phyloP scores from a whole-genome alignment of 2,888 invertebrate genomes.

The Netelia inedita region DNA sequence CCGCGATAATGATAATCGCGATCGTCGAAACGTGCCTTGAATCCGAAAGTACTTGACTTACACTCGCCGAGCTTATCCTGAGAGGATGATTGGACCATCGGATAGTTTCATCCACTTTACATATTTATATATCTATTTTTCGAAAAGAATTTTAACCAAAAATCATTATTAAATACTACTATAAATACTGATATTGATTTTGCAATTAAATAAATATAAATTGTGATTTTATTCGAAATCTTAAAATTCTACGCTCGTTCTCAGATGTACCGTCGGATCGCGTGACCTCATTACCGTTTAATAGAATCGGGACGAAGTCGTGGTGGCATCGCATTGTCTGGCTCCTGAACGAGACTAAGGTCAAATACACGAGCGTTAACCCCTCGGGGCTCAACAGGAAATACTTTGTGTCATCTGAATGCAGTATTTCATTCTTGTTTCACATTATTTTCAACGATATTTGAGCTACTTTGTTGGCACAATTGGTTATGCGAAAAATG shows the following conservation, averaged over 20 bases:
- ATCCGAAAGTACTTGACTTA: conserved; percentile 24
- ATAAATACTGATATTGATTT: too few relatives aligned
- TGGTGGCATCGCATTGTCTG: too few relatives aligned
- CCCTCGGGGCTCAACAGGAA: neutral
- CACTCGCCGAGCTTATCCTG: neutral
- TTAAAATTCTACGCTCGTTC: too few relatives aligned
- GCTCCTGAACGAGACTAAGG: neutral
- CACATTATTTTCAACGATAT: neutral
- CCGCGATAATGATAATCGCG: conserved; percentile 58
- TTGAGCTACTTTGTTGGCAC: neutral
- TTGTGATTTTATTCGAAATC: too few relatives aligned
- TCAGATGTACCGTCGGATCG: too few relatives aligned
- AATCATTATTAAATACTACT: too few relatives aligned
- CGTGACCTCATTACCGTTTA: too few relatives aligned
- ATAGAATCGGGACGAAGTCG: too few relatives aligned
- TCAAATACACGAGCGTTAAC: neutral
- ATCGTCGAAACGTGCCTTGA: conserved; percentile 53
- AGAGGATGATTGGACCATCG: neutral
- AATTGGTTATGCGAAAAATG: neutral
- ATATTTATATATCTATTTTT: too few relatives aligned
- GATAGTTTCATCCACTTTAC: neutral
- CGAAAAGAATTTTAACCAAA: too few relatives aligned
- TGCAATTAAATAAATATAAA: too few relatives aligned
- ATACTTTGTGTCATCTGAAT: neutral
- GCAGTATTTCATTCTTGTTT: neutral